Base-by-base conservation (phyloP, 2,888 invertebrate species). In the Hyposoter dolosus region DNA sequence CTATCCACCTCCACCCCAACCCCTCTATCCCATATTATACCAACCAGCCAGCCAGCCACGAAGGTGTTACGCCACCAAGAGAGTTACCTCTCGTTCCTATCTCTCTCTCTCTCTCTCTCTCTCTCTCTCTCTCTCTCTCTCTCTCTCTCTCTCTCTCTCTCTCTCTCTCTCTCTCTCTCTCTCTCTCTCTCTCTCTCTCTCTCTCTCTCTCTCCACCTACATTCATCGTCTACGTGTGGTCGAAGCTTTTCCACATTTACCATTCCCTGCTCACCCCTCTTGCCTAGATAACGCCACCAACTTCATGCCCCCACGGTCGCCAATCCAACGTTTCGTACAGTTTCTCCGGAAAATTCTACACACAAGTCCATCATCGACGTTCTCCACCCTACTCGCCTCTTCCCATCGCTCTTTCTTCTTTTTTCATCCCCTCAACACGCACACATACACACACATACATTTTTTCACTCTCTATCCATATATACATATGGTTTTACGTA, bases 1-100 rank as follows among this genome's bases (percentile, higher is more conserved):
- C 74, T 71, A 79, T 79, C 78, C 40, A 40, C 74, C 45, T 45
- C 50, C 66, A 15, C 53, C 40, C 45, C 79, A 69, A 35, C 12
- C 77, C 72, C 80, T 40, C 69, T 60, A 65, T 63, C 47, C 76
- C 65, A 65, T 80, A 82, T 82, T 76, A 75, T 83, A 82, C 68
- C 81, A 71, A 78, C 79, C 83, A 79, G 68, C 77, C 85, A 83
- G 85, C 82, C 85, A 84, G 84, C 86, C 82, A 85, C 83, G 81
- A 87, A 86, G 86, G 86, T 87, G 85, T 87, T 88, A 84, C 82
- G 82, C 84, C 87, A 87, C 72, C 84, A 43, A 80, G 75, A 75
- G 78, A 87, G 72, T 83, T 81, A 81, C 60, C 65, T 19, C 66
- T 53, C 65, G 76, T 71, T 6, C 17, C 71, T 50, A 47, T 82